Evolutionary conservation across 2,888 invertebrate genomes (phyloP), one percentile per base, ranked within the genome.

Genomic region (Ennomos fuscantarius): DNA sequence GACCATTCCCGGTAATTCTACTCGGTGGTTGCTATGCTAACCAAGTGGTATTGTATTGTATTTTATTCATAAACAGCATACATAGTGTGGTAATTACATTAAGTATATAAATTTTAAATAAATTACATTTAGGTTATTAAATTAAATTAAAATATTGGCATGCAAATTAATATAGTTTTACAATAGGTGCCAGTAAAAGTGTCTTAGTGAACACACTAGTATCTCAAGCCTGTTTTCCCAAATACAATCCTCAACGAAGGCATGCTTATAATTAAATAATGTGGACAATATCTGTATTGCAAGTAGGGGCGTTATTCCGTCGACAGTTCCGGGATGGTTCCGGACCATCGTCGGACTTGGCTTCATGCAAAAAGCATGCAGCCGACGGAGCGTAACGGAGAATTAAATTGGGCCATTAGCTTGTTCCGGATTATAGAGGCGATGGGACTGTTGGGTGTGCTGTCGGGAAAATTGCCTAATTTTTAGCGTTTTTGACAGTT

Each of bases 391-490:
- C 76, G 84, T 79, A 80, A 76, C 70, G 76, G 80, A 79, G 85
- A 86, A 88, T 87, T 81, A 87, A 87, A 88, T 87, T 81, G 83
- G 75, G 61, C 77, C 77, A 86, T 87, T 88, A 84, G 80, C 76
- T 73, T 64, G 72, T 70, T 66, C 63, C 45, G 56, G 49, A 61
- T 62, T 61, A 53, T 58, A 59, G 24, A 40, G 33, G 8, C 13
- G n/a, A 11, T 31, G 31, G 32, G 45, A 31, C n/a, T 11, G n/a
- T 34, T 50, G 1, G 10, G 33, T 2, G 2, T 39, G 15, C 34
- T 12, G 5, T 10, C 1, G 24, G 9, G 24, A 48, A 42, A 12
- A 9, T 9, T 52, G 35, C 57, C 57, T 48, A 57, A 3, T 24
- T 5, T 24, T 24, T 24, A 24, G 24, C 24, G 24, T 24, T 24